Percentiles rank a stretch among this genome's conserved stretches.
These are phyloP conservation scores for Podarcis muralis DNA, from an alignment of 2,113 vertebrate species.

Conservation along the genomic window DNA sequence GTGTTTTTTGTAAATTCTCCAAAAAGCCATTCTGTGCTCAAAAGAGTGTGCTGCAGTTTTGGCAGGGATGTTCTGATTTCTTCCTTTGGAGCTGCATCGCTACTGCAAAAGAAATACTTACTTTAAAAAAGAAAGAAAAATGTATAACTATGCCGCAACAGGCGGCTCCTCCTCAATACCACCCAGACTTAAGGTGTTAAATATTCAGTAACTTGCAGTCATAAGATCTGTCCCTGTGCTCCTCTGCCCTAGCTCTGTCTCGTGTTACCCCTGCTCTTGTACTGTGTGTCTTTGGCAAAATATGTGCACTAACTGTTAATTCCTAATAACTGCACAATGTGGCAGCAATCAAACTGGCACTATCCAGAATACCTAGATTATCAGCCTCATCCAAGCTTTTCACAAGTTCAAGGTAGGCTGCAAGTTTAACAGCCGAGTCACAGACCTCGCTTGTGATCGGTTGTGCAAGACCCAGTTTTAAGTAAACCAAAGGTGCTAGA, in stretches of 20 bases:
- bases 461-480: constrained; percentile 5
- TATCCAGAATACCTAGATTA: constrained; percentile 40
- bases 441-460: not conserved
- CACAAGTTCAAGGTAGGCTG: constrained; percentile 16
- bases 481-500: constrained; percentile 37
- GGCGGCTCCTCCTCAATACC: not conserved
- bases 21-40: not conserved
- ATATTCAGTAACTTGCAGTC: constrained; percentile 40
- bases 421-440: constrained; percentile 17
- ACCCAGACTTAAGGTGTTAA: constrained; percentile 35
- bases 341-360: constrained; percentile 63
- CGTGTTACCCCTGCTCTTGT: constrained; percentile 47
- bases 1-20: not conserved
- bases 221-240: constrained; percentile 36
- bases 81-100: not conserved
- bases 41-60: not conserved
- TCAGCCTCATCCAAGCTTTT: constrained; percentile 50
- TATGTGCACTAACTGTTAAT: constrained; percentile 57
- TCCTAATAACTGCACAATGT: constrained; percentile 64
- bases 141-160: rapidly evolving
- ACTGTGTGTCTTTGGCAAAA: constrained; percentile 4
- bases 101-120: not conserved
- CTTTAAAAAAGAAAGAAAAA: not conserved
- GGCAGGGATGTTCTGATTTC: not conserved
- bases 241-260: not conserved